Evolutionary conservation across 2,888 invertebrate genomes (phyloP).

Genomic region (Chydorus sphaericus): DNA sequence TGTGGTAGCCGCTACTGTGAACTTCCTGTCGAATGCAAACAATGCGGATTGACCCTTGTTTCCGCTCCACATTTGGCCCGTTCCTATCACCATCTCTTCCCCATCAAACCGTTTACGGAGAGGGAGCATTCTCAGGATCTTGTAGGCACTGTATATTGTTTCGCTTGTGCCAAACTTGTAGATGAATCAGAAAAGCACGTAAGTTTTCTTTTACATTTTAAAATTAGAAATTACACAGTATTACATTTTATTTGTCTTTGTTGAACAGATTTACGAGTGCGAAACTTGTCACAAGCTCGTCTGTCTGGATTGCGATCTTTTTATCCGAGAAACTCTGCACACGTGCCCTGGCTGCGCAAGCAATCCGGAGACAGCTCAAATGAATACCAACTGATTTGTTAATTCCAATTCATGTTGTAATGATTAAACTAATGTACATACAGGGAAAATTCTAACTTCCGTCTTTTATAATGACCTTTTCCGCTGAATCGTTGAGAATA

Average conservation of each 20-base stretch:
- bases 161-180: slow-evolving; percentile 57
- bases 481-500: too few species aligned
- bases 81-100: slow-evolving; percentile 94
- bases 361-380: slow-evolving; percentile 26
- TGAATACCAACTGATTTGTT: slow-evolving; percentile 5
- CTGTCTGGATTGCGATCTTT: slow-evolving; percentile 91
- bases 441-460: too few species aligned
- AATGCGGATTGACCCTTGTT: slow-evolving; percentile 87
- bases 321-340: slow-evolving; percentile 84
- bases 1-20: slow-evolving; percentile 97
- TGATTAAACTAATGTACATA: too few species aligned
- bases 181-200: slow-evolving; percentile 53
- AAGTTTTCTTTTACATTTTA: slow-evolving; percentile 16
- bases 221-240: neutral
- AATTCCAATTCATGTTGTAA: too few species aligned
- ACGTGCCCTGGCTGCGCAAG: slow-evolving; percentile 94
- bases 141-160: slow-evolving; percentile 51
- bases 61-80: slow-evolving; percentile 96
- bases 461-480: too few species aligned
- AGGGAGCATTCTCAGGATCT: slow-evolving; percentile 33
- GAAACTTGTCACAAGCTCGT: slow-evolving; percentile 60
- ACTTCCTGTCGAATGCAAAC: slow-evolving; percentile 89
- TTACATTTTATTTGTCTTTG: slow-evolving; percentile 17
- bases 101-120: slow-evolving; percentile 72
- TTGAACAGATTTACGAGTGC: slow-evolving; percentile 61